Evolutionary conservation across 1,140 invertebrate species (phyloP).

Genomic region (Mylabris phalerata): DNA sequence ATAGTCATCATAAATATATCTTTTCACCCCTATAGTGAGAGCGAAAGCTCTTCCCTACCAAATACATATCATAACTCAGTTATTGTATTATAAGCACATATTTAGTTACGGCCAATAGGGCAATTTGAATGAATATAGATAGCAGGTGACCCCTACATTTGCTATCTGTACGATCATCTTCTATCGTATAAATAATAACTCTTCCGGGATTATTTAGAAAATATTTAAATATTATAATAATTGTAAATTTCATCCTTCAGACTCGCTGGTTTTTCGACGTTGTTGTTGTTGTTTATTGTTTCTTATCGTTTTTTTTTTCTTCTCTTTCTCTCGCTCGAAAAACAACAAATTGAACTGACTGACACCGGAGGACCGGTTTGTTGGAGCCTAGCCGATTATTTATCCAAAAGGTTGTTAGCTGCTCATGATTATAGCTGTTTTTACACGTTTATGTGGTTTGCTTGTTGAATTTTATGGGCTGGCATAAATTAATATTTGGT

Average conservation of each 20-base stretch:
- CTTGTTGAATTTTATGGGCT: slow-evolving; percentile 39
- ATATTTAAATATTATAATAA: no score
- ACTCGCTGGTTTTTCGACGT: no score
- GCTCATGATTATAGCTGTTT: slow-evolving; percentile 42
- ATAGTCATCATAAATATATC: slow-evolving; percentile 13
- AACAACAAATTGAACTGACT: not conserved
- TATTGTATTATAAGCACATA: slow-evolving; percentile 16
- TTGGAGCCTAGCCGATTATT: slow-evolving; percentile 35
- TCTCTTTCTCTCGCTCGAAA: no score
- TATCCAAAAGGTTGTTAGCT: slow-evolving; percentile 39
- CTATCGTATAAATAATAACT: no score
- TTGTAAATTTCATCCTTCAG: no score
- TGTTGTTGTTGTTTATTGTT: no score
- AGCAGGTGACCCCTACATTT: slow-evolving; percentile 4
- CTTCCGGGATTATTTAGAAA: no score
- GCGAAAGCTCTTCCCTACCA: slow-evolving; percentile 3
- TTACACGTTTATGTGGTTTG: slow-evolving; percentile 41
- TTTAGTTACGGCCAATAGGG: slow-evolving; percentile 12
- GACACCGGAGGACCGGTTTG: slow-evolving; percentile 28
- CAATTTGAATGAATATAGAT: slow-evolving; percentile 3
- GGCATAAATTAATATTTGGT: slow-evolving; percentile 37
- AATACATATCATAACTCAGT: slow-evolving; percentile 12
- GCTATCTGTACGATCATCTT: no score
- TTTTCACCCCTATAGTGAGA: slow-evolving; percentile 8
- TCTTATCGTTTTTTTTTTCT: no score